Conservation (phyloP, 2,888 invertebrate species). For the Entomobrya proxima region DNA sequence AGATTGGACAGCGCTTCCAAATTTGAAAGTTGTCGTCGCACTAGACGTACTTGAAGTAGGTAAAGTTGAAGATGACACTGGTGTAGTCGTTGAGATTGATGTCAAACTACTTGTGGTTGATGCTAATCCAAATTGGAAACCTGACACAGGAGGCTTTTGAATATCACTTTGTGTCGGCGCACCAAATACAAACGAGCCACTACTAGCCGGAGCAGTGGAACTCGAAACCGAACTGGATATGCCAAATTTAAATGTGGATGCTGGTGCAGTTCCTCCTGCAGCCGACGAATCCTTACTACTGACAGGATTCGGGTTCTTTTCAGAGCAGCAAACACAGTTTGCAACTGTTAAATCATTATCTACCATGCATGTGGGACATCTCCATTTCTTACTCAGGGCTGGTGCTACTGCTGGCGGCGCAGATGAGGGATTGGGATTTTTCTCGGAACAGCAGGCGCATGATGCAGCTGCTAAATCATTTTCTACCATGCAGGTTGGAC, state of each 20-base stretch:
- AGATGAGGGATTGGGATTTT: slow-evolving; percentile 56
- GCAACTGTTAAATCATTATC: slow-evolving; percentile 41
- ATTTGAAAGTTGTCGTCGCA: slow-evolving; percentile 21
- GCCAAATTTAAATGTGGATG: slow-evolving; percentile 65
- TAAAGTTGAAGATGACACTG: not conserved
- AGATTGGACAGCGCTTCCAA: slow-evolving; percentile 8
- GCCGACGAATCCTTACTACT: not conserved
- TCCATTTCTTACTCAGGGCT: slow-evolving; percentile 52
- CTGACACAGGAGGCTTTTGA: not conserved
- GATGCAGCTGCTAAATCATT: slow-evolving; percentile 43
- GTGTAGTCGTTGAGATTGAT: not conserved
- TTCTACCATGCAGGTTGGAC: slow-evolving; percentile 62
- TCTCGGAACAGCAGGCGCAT: slow-evolving; percentile 56
- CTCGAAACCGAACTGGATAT: slow-evolving; percentile 1
- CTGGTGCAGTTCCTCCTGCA: not conserved
- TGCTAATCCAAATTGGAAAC: slow-evolving; percentile 50
- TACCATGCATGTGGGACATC: slow-evolving; percentile 66
- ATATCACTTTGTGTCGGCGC: slow-evolving; percentile 5
- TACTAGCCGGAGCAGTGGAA: not conserved
- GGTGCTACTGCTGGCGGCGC: not conserved
- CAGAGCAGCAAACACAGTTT: slow-evolving; percentile 63
- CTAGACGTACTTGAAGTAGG: not conserved
- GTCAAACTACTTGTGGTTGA: slow-evolving; percentile 3
- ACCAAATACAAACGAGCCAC: slow-evolving; percentile 47
- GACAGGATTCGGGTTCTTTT: slow-evolving; percentile 61